phyloP scores from a whole-genome alignment of 2,888 invertebrate genomes.

The Drosophila colorata region DNA sequence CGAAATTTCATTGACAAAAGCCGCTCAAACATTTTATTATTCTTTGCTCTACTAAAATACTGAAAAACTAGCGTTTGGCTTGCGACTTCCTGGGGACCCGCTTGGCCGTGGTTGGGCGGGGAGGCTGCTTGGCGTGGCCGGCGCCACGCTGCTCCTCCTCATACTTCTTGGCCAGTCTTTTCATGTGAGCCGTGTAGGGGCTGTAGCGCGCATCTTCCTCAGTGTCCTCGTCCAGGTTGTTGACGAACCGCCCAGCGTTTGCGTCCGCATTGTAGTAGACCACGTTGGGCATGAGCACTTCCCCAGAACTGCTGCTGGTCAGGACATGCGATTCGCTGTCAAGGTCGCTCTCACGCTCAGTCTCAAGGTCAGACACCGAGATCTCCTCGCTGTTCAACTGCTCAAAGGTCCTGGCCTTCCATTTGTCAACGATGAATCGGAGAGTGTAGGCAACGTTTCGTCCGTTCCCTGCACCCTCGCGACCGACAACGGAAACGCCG shows the following conservation, averaged over 20 bases:
- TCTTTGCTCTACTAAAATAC: constrained; percentile 4
- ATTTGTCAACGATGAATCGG: constrained; percentile 63
- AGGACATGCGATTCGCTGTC: neutral
- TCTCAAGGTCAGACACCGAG: constrained; percentile 2
- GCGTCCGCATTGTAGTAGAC: constrained; percentile 53
- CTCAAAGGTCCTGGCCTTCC: constrained; percentile 49
- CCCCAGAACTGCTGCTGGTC: constrained; percentile 39
- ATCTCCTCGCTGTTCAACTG: neutral
- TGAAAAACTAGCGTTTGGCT: constrained; percentile 27
- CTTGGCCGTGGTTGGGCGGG: neutral
- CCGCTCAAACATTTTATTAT: constrained; percentile 21
- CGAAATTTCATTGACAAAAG: neutral
- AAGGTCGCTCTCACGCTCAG: neutral
- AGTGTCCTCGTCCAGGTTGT: constrained; percentile 46
- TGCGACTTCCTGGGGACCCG: constrained; percentile 6
- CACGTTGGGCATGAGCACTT: constrained; percentile 69
- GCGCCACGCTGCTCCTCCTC: constrained; percentile 8
- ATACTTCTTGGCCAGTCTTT: constrained; percentile 13
- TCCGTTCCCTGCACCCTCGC: neutral
- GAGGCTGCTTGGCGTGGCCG: neutral
- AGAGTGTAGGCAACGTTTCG: constrained; percentile 49
- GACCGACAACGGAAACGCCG: constrained; percentile 6
- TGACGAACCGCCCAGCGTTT: constrained; percentile 55
- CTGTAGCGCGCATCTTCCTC: constrained; percentile 1
- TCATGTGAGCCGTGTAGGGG: constrained; percentile 8